A percentile compares a stretch with the other conserved stretches of the same genome.
Conservation (phyloP, 2,888 invertebrate genomes). For the Spilosoma lubricipeda region DNA sequence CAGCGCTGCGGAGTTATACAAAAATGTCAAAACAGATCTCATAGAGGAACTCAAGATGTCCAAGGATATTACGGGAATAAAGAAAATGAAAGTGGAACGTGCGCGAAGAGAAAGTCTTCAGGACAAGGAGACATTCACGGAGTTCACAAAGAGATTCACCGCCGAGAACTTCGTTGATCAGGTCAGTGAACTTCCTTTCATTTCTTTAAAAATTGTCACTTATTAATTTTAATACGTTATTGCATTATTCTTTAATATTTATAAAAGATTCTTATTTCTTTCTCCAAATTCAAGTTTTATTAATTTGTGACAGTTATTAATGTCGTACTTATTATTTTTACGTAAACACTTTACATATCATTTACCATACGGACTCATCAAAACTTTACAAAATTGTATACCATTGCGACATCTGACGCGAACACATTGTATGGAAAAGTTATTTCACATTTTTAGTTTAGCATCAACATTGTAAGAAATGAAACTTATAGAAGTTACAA, state of each 20-base stretch:
- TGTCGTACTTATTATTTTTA: background rate
- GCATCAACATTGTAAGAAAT: background rate
- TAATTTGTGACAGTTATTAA: background rate
- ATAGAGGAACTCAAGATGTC: constrained; percentile 97
- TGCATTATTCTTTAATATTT: background rate
- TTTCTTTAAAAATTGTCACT: constrained; percentile 24
- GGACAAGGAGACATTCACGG: constrained; percentile 93
- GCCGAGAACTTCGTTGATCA: constrained; percentile 96
- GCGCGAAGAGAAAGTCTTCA: constrained; percentile 93
- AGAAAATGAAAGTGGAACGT: constrained; percentile 96
- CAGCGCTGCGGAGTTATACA: constrained; percentile 89
- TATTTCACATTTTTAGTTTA: background rate
- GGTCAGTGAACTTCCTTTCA: constrained; percentile 85
- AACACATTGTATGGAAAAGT: constrained; percentile 17
- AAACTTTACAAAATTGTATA: constrained; percentile 3
- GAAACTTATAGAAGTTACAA: constrained; percentile 2
- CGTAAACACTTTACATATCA: constrained; percentile 8
- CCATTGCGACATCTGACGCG: constrained; percentile 2
- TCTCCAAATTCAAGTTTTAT: background rate
- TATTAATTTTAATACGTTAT: constrained; percentile 1
- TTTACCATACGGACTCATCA: constrained; percentile 4
- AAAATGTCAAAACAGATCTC: constrained; percentile 92
- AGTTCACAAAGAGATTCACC: constrained; percentile 94
- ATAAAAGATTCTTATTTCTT: background rate
- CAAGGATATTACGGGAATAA: constrained; percentile 97